Conservation (phyloP, 2,113 vertebrate genomes). For the Alligator sinensis region DNA sequence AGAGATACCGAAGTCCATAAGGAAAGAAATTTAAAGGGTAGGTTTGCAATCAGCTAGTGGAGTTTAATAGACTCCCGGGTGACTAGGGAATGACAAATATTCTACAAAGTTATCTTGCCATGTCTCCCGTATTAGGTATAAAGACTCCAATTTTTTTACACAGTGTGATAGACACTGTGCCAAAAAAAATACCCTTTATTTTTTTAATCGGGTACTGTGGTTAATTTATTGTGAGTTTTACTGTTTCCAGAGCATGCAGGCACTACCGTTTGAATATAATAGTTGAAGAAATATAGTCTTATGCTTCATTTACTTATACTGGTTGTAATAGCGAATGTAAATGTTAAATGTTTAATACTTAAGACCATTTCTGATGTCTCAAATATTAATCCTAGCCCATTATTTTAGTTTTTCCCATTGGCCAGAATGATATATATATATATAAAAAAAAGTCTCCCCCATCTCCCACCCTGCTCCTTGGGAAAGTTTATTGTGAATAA, state of each 20-base stretch:
- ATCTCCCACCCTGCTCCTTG: accelerated
- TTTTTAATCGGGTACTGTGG: neutral
- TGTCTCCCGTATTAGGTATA: neutral
- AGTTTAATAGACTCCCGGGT: neutral
- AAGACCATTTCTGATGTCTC: neutral
- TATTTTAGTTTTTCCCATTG: neutral
- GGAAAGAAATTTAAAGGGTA: neutral
- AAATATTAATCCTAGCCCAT: neutral
- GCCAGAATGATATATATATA: neutral
- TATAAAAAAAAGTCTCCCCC: neutral
- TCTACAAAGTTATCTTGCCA: neutral
- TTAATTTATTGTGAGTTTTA: neutral
- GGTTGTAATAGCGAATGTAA: neutral
- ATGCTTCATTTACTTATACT: neutral
- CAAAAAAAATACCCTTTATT: neutral
- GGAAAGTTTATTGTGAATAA: neutral
- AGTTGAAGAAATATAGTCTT: neutral
- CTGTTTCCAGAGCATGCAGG: neutral
- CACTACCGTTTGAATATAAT: neutral
- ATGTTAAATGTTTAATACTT: neutral
- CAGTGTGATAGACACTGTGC: accelerated
- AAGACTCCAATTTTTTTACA: neutral
- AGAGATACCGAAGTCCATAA: neutral
- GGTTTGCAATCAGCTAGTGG: neutral
- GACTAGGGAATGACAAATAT: neutral